Evolutionary conservation across 2,113 vertebrate species (phyloP), one percentile per base, ranked within the genome.

Genomic region (Lampris incognitus): DNA sequence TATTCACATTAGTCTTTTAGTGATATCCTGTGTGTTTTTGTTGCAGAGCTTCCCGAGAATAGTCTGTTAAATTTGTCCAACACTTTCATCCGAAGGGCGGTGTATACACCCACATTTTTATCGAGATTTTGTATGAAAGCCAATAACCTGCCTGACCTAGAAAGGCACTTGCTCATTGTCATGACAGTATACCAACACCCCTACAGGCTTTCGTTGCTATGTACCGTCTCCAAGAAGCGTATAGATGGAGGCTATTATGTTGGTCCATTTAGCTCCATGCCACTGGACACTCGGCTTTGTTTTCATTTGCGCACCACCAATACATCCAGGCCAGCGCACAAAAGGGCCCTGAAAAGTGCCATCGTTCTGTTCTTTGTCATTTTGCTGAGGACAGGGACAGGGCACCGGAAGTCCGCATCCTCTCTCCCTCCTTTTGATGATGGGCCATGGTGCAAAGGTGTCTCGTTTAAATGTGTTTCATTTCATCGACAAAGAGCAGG

Each of bases 251-350:
- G 10, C 68, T 67, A 60, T 87, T 88, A 37, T 87, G 24, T 44
- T 74, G 24, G 6, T 51, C 63, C 40, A 13, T 60, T 74, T 58
- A 57, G 82, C 66, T 50, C 73, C 24, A 38, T 80, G 87, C 85
- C 79, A n/a, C 0, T 69, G 74, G 87, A 55, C 84, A 7, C 7
- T 48, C 55, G 50, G 39, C 76, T 88, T 91, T 91, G 83, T 91
- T 67, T 78, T 64, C 50, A 68, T 82, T 63, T 76, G 74, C 44
- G 74, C 71, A 72, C 74, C 80, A 79, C 76, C 69, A 78, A 87
- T 61, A 64, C 74, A 88, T 85, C 56, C 67, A 84, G 85, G 84
- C 39, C 68, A 59, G 42, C 44, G 66, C 40, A 86, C 80, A 87
- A 83, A 81, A 61, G 51, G 24, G 57, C 24, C 10, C 37, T 66